Percentiles rank a stretch among this genome's conserved stretches.
Conservation (phyloP, 1,140 invertebrate genomes). For the Meloidogyne floridensis region DNA sequence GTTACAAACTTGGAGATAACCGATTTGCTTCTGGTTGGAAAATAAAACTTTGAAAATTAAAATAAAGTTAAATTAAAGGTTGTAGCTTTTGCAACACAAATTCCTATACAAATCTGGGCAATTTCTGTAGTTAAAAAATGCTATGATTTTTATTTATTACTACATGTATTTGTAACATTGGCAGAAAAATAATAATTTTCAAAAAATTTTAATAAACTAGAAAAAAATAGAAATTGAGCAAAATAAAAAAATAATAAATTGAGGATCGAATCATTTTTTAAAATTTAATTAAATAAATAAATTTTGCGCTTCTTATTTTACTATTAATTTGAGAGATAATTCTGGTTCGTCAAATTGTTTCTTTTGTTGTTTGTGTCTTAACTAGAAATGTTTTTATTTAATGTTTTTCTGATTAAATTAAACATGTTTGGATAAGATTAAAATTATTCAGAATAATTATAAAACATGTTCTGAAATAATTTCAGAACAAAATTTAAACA, state of each 20-base stretch:
- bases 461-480: background rate
- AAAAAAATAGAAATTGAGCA: conserved; percentile 5
- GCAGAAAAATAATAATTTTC: background rate
- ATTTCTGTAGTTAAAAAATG: conserved; percentile 20
- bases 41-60: background rate
- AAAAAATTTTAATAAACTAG: background rate
- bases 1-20: background rate
- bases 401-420: background rate
- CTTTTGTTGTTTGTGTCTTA: background rate
- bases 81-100: conserved; percentile 17
- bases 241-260: background rate
- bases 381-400: background rate
- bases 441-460: background rate
- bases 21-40: conserved; percentile 22
- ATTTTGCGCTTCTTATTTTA: background rate
- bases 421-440: background rate
- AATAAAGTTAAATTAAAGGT: background rate
- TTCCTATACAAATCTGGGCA: conserved; percentile 24
- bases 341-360: background rate
- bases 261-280: background rate
- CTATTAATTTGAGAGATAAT: background rate
- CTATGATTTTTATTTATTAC: conserved; percentile 1
- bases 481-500: too few relatives aligned
- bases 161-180: background rate
- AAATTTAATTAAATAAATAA: background rate